Evolutionary conservation across 2,797 vertebrate species (phyloP).

Genomic region (Bucorvus abyssinicus): DNA sequence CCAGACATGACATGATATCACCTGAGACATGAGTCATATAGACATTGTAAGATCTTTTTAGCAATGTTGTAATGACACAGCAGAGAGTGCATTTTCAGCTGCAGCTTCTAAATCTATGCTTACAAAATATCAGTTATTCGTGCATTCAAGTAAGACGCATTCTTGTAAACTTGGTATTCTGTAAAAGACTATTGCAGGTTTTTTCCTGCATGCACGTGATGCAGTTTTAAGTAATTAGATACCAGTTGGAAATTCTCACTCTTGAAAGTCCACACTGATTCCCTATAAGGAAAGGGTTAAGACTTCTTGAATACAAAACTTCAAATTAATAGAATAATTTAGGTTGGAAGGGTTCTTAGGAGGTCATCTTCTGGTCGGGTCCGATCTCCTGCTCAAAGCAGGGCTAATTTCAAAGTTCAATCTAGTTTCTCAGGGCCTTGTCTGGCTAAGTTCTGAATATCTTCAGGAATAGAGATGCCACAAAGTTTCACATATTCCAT

Average conservation of each 20-base stretch:
- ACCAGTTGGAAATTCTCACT: neutral
- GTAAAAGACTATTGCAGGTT: neutral
- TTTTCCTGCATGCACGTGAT: neutral
- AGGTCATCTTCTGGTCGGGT: neutral
- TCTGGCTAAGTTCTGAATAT: neutral
- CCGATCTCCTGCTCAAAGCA: neutral
- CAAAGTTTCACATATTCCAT: neutral
- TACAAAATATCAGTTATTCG: neutral
- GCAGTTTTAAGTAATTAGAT: neutral
- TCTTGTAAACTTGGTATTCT: neutral
- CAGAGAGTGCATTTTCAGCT: slow-evolving; percentile 1
- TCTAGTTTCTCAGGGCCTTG: neutral
- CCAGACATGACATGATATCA: neutral
- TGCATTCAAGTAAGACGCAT: neutral
- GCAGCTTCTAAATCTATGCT: neutral
- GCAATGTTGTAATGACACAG: neutral
- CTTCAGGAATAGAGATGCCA: neutral
- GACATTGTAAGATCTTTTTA: neutral
- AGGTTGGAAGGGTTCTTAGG: neutral
- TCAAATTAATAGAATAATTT: neutral
- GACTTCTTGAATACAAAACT: neutral
- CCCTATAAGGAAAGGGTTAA: neutral
- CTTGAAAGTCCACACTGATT: neutral
- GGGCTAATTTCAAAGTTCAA: neutral
- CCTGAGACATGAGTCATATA: neutral